A percentile compares a stretch with the other conserved stretches of the same genome.
phyloP scores from a whole-genome alignment of 2,113 vertebrate genomes.

The Eonycteris spelaea region DNA sequence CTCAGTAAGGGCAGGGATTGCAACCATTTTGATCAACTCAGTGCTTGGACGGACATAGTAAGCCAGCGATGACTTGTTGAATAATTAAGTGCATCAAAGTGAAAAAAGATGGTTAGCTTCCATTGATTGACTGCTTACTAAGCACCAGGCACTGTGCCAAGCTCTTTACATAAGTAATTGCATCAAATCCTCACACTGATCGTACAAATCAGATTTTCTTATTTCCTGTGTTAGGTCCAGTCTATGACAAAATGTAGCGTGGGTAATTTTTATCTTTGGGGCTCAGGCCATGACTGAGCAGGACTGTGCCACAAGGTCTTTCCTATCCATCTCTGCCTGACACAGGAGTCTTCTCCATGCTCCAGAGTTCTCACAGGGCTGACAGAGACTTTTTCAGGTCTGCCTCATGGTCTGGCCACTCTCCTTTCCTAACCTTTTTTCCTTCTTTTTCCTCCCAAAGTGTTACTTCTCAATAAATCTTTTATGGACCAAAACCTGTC shows the following conservation, averaged over 20 bases:
- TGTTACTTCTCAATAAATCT: not conserved
- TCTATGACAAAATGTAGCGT: not conserved
- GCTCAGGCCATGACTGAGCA: not conserved
- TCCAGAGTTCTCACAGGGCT: not conserved
- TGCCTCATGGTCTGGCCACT: not conserved
- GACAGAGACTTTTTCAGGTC: not conserved
- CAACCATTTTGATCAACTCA: not conserved
- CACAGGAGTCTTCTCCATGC: not conserved
- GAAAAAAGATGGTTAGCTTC: not conserved
- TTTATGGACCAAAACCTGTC: not conserved
- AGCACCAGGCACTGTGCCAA: not conserved
- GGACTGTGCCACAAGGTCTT: not conserved
- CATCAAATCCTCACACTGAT: not conserved
- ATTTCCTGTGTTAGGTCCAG: not conserved
- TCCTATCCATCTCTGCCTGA: not conserved
- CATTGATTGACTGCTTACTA: not conserved
- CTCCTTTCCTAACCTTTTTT: not conserved
- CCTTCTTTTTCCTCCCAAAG: not conserved
- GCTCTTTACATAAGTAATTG: not conserved
- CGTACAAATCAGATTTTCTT: not conserved
- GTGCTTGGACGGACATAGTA: not conserved
- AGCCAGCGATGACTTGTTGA: not conserved
- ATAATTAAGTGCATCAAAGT: not conserved
- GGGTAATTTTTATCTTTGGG: not conserved
- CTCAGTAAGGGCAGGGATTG: not conserved